Evolutionary conservation across 2,113 vertebrate species (phyloP).

Genomic region (Petromus typicus): DNA sequence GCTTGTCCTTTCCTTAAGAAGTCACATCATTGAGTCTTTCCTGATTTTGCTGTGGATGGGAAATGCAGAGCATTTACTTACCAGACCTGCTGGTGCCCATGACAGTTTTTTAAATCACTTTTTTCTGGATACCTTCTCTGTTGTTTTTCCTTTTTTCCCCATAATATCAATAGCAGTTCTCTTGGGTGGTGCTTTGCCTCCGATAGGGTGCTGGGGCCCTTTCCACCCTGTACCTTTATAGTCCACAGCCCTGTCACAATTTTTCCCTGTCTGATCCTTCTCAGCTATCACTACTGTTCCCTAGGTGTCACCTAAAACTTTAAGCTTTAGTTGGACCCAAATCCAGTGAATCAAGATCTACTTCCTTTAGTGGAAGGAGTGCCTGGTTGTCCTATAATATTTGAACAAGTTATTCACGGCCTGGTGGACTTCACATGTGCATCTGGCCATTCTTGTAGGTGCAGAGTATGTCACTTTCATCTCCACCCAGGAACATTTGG

Average conservation of each 20-base stretch:
- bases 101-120: neutral
- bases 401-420: neutral
- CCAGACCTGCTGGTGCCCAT: neutral
- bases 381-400: neutral
- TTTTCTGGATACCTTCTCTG: neutral
- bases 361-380: neutral
- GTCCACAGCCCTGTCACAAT: neutral
- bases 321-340: neutral
- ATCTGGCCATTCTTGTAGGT: neutral
- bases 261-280: too few species aligned
- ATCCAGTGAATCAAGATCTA: too few species aligned
- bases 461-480: neutral
- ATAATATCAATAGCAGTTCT: neutral
- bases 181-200: neutral
- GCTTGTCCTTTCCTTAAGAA: neutral
- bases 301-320: neutral
- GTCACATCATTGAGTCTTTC: neutral
- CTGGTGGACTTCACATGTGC: neutral
- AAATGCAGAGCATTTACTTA: neutral
- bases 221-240: neutral
- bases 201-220: neutral
- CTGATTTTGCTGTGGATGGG: neutral
- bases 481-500: neutral
- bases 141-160: neutral
- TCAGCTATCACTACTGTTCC: neutral